Percentiles rank a stretch among this genome's conserved stretches.
Conservation (phyloP, 2,113 vertebrate genomes). For the Aptenodytes patagonicus region DNA sequence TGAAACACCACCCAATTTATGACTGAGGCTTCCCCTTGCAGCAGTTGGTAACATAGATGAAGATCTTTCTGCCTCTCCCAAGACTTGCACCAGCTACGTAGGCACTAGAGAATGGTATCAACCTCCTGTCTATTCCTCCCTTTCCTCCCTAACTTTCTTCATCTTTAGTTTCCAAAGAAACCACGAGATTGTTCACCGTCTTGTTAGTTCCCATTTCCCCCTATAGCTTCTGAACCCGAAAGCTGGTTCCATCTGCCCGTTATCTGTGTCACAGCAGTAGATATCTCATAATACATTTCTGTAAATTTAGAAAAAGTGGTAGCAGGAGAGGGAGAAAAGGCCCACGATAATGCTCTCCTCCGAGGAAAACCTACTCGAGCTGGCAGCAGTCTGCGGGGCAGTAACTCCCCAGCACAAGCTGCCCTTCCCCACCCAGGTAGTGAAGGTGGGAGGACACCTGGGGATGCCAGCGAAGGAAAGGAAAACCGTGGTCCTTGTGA, state of each 20-base stretch:
- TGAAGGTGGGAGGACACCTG: neutral
- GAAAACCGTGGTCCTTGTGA: neutral
- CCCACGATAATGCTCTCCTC: neutral
- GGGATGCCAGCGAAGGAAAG: neutral
- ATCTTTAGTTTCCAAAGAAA: neutral
- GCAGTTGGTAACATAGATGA: rapidly evolving
- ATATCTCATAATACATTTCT: neutral
- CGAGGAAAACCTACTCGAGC: neutral
- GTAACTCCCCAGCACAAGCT: neutral
- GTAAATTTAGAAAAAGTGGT: neutral
- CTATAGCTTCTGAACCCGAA: neutral
- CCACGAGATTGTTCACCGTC: neutral
- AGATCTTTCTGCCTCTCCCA: neutral
- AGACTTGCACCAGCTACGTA: neutral
- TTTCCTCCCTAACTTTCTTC: neutral
- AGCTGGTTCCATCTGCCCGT: neutral
- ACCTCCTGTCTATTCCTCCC: neutral
- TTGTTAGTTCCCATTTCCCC: neutral
- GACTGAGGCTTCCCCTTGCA: neutral
- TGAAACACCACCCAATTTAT: neutral
- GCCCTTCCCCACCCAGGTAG: neutral
- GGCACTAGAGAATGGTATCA: neutral
- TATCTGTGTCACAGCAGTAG: neutral
- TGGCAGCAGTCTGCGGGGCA: neutral
- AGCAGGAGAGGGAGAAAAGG: neutral